phyloP scores from a whole-genome alignment of 2,113 vertebrate species.

The Lathamus discolor region DNA sequence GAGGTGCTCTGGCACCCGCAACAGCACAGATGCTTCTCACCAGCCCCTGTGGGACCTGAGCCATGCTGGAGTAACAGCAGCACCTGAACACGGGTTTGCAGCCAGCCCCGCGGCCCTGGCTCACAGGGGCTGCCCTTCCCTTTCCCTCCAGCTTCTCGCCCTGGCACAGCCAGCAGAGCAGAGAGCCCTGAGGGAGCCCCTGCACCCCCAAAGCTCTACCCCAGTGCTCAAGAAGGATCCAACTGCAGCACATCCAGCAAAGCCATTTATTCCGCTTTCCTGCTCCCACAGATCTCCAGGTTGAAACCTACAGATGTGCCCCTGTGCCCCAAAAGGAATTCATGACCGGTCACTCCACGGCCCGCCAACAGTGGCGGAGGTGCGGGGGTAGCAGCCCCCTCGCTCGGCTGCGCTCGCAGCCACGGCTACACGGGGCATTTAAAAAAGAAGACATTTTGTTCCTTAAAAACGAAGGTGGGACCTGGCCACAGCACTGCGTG shows the following conservation, averaged over 20 bases:
- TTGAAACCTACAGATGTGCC: not conserved
- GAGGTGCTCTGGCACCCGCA: not conserved
- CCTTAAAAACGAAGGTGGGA: slow-evolving; percentile 14
- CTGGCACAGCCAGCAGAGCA: not conserved
- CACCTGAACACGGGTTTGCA: not conserved
- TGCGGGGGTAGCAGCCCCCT: not conserved
- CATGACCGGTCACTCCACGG: not conserved
- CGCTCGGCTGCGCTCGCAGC: not conserved
- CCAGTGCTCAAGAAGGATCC: not conserved
- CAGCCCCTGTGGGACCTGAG: not conserved
- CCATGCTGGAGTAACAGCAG: too few species aligned
- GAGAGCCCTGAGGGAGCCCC: not conserved
- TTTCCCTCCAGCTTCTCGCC: not conserved
- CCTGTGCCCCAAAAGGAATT: not conserved
- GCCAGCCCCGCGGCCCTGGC: not conserved
- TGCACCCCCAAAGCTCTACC: not conserved
- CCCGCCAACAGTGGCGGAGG: not conserved
- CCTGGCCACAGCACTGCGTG: not conserved
- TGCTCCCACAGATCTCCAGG: slow-evolving; percentile 52
- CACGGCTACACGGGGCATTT: not conserved
- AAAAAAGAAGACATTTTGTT: not conserved
- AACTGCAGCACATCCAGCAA: slow-evolving; percentile 4
- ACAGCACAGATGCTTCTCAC: not conserved
- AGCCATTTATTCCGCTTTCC: slow-evolving; percentile 64
- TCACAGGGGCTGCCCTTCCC: not conserved